Evolutionary conservation across 2,113 vertebrate genomes (phyloP).

Genomic region (Propithecus coquereli): DNA sequence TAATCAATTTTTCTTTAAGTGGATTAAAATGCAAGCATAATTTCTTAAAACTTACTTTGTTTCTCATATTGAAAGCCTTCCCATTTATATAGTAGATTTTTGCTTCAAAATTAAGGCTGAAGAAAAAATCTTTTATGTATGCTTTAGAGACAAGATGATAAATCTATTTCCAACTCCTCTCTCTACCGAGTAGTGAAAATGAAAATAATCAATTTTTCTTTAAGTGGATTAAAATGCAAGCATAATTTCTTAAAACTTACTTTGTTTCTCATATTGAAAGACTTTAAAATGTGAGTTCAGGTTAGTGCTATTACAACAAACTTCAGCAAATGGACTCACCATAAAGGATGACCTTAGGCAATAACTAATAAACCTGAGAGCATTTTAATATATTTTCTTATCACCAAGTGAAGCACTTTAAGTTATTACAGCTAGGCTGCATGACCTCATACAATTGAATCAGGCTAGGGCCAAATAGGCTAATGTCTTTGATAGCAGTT

Average conservation of each 20-base stretch:
- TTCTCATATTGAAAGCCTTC: not conserved
- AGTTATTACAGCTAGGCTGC: conserved; percentile 79
- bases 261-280: conserved; percentile 32
- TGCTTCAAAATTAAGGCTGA: conserved; percentile 5
- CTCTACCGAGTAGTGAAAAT: conserved; percentile 35
- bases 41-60: conserved; percentile 46
- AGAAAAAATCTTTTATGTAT: not conserved
- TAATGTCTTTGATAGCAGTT: conserved; percentile 70
- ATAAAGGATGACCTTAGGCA: conserved; percentile 85
- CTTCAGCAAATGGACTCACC: conserved; percentile 77
- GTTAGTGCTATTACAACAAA: conserved; percentile 65
- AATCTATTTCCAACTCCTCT: conserved; percentile 8
- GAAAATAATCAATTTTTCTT: conserved; percentile 46
- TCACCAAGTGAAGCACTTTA: conserved; percentile 80
- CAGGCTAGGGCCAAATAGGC: conserved; percentile 58
- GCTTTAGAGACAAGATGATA: not conserved
- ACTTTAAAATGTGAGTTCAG: conserved; percentile 66
- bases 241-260: conserved; percentile 52
- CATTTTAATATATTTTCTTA: conserved; percentile 82
- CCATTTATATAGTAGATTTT: not conserved
- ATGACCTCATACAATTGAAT: conserved; percentile 82
- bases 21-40: conserved; percentile 56
- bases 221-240: conserved; percentile 57
- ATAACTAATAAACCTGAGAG: conserved; percentile 86
- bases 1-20: conserved; percentile 39